Base-by-base conservation (phyloP, 2,797 vertebrate species). In the Falco novaeseelandiae region DNA sequence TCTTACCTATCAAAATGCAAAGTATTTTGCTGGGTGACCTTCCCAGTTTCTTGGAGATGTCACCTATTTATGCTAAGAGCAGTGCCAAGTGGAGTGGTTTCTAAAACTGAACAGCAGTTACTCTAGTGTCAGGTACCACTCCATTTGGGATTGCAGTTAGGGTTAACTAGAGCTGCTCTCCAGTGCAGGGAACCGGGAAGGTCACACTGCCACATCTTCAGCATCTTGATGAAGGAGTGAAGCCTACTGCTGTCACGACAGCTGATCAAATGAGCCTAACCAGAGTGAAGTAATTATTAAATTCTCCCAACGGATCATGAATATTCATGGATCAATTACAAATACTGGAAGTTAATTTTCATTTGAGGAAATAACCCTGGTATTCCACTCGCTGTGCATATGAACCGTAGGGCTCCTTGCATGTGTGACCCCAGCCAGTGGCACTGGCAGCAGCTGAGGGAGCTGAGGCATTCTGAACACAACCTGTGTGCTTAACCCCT, bases 131-230 rank as follows among this genome's bases (percentile, higher is more conserved):
- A 94, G 70, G 74, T 93, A 93, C 89, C 73, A 88, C 91, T 96
- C 90, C 69, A 87, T 97, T 95, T 93, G 34, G 73, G 93, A 95
- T 91, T 94, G 91, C 91, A 96, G 61, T 95, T 91, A 94, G 73
- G 73, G 66, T 88, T 88, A 96, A 91, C 69, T 83, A 91, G 86
- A 82, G 62, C 65, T 69, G 61, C 74, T 97, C 70, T 97, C 89
- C 73, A 86, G 72, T 69, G 38, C 93, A 94, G 89, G 87, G 97
- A 96, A 87, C 87, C 52, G 72, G 89, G 81, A 96, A 87, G 79
- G 73, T 92, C 76, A 62, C 1, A 23, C 80, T 89, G 82, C 85
- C 76, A 92, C 89, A 89, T 38, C 49, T 83, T 65, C 95, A 95
- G 86, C 49, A 66, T 93, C 58, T 89, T 93, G 92, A 93, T 94